Conservation (phyloP, 37 sponge, comb jelly and placozoan species). For the Spongilla lacustris region DNA sequence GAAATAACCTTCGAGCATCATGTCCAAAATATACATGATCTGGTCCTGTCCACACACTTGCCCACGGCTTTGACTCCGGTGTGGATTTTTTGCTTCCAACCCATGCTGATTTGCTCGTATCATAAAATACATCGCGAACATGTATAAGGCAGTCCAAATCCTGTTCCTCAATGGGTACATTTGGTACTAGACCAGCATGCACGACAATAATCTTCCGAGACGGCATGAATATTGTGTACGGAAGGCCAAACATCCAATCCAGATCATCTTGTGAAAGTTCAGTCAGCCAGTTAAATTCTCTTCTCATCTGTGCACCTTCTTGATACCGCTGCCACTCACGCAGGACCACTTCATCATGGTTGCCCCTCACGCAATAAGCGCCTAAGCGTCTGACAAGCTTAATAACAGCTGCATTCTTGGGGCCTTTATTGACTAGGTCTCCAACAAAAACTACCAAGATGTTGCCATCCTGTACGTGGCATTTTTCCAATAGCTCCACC, state of each 20-base stretch:
- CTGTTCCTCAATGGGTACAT: conserved; percentile 53
- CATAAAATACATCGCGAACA: conserved; percentile 56
- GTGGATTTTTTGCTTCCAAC: background rate
- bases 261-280: conserved; percentile 62
- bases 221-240: conserved; percentile 71
- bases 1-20: conserved; percentile 67
- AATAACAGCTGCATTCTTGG: conserved; percentile 68
- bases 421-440: conserved; percentile 88
- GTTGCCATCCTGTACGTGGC: conserved; percentile 20
- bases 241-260: conserved; percentile 68
- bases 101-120: conserved; percentile 3
- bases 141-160: conserved; percentile 35
- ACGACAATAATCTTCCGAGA: conserved; percentile 55
- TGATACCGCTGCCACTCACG: conserved; percentile 40
- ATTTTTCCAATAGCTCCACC: conserved; percentile 54
- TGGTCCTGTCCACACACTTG: conserved; percentile 73
- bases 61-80: conserved; percentile 57
- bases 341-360: conserved; percentile 82
- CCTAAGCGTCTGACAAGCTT: conserved; percentile 47
- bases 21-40: conserved; percentile 88
- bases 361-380: conserved; percentile 74
- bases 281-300: conserved; percentile 68
- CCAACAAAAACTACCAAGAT: conserved; percentile 74
- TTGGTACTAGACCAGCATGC: conserved; percentile 85
- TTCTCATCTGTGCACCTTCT: background rate